Conservation (phyloP, 2,888 invertebrate species). For the Hyppa rectilinea region DNA sequence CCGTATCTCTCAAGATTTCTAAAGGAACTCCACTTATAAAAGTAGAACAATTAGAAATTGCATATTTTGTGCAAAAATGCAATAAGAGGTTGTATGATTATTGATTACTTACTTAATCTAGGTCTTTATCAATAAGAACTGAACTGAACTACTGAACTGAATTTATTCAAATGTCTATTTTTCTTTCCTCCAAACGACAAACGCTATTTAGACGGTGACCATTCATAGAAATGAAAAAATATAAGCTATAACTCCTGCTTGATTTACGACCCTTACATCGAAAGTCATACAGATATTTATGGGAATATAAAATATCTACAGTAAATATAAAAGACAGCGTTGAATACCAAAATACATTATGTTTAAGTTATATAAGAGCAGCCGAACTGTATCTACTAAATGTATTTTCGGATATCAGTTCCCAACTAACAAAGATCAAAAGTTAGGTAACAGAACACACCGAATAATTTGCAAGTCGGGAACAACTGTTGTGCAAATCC, state of each 20-base stretch:
- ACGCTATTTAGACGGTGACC: slow-evolving; percentile 3
- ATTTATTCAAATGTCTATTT: slow-evolving; percentile 3
- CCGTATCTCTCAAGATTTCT: slow-evolving; percentile 1
- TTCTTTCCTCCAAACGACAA: slow-evolving; percentile 18
- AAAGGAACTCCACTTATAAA: background rate
- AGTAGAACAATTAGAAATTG: background rate
- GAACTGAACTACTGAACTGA: background rate
- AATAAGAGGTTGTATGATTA: too few species aligned
- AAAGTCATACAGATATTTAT: slow-evolving; percentile 16
- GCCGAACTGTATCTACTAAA: background rate
- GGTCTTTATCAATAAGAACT: background rate
- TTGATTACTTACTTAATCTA: too few species aligned
- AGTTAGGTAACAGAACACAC: slow-evolving; percentile 30
- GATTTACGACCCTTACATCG: slow-evolving; percentile 31
- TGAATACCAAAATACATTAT: background rate
- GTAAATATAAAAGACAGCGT: background rate
- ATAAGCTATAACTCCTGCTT: background rate
- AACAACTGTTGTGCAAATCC: slow-evolving; percentile 56
- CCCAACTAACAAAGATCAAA: slow-evolving; percentile 24
- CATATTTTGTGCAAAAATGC: too few species aligned
- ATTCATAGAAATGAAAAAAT: slow-evolving; percentile 21
- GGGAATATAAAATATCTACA: slow-evolving; percentile 13
- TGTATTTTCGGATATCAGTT: slow-evolving; percentile 19
- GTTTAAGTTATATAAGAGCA: background rate
- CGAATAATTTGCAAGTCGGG: slow-evolving; percentile 40